A percentile compares a stretch with the other conserved stretches of the same genome.
These are phyloP conservation scores for Phyllotreta cruciferae DNA, from an alignment of 2,888 invertebrate species.

Conservation along the genomic window DNA sequence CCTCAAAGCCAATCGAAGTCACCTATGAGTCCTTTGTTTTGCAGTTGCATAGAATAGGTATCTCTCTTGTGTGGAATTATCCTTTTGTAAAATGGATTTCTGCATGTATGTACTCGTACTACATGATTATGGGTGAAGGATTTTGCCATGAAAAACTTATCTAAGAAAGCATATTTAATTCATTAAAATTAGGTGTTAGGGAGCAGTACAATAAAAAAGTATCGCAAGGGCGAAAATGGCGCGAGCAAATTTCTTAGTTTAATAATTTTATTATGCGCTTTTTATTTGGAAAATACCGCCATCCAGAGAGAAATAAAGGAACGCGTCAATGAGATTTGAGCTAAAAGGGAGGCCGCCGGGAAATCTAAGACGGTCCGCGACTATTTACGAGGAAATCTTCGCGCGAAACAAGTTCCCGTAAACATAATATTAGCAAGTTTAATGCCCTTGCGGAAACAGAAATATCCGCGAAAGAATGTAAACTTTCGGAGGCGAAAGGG, in stretches of 20 bases:
- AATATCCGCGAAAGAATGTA: constrained; percentile 22
- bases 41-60: too few relatives aligned
- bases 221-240: neutral
- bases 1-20: too few relatives aligned
- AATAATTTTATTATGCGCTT: constrained; percentile 2
- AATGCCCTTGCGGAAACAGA: constrained; percentile 18
- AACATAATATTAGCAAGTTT: constrained; percentile 31
- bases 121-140: too few relatives aligned
- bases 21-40: too few relatives aligned
- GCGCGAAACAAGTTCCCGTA: constrained; percentile 25
- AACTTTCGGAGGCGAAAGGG: constrained; percentile 3
- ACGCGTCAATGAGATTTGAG: constrained; percentile 17
- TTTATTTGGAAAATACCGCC: neutral
- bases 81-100: too few relatives aligned
- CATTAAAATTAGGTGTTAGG: too few relatives aligned
- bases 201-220: too few relatives aligned
- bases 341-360: constrained; percentile 30
- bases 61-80: too few relatives aligned
- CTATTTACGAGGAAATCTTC: constrained; percentile 31
- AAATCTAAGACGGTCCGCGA: constrained; percentile 30
- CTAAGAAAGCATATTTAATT: too few relatives aligned
- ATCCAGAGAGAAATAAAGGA: constrained; percentile 17
- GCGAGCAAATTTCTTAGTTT: constrained; percentile 6
- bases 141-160: too few relatives aligned
- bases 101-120: too few relatives aligned